Evolutionary conservation across 2,888 invertebrate species (phyloP), one percentile per base, ranked within the genome.

Genomic region (Lasiommata megera): DNA sequence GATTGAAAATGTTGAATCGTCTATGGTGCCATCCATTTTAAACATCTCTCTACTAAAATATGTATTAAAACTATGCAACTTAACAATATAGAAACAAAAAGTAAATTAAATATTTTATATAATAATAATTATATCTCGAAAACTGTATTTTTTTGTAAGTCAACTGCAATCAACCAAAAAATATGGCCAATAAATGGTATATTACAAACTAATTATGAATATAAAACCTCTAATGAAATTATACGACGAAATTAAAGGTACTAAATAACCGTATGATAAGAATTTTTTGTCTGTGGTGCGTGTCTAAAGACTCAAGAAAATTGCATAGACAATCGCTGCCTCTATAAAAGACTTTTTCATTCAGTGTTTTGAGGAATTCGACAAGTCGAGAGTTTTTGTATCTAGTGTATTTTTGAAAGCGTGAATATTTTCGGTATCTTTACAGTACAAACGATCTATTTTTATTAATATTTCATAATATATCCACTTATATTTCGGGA

Each of bases 281-380:
- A n/a, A 11, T 11, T 34, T 34, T 11, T 29, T 1, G 12, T 29
- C 28, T 44, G 28, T 44, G 43, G 43, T 28, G 3, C 8, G 12
- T 16, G 9, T 8, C 23, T 6, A 11, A n/a, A 1, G 34, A 11
- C 6, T 6, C n/a, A 47, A 5, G 3, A 17, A 17, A 17, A 6
- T 12, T 7, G 5, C 14, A 6, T 6, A 3, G 23, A 23, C 37
- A 54, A 40, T 40, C 14, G 40, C 40, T 17, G 28, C 47, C 1
- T 60, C 56, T 14, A 61, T 67, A 76, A 80, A 77, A 58, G 70
- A 72, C 74, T 73, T 70, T 67, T 53, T 38, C 23, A 23, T 23
- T 58, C 51, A 61, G 48, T 56, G 41, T 61, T 65, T 63, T 56
- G 48, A 46, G 52, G 23, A 54, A 44, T 28, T 17, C 23, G 29